Evolutionary conservation across 1,140 invertebrate genomes (phyloP), one percentile per base, ranked within the genome.

Genomic region (Drosophila bocqueti): DNA sequence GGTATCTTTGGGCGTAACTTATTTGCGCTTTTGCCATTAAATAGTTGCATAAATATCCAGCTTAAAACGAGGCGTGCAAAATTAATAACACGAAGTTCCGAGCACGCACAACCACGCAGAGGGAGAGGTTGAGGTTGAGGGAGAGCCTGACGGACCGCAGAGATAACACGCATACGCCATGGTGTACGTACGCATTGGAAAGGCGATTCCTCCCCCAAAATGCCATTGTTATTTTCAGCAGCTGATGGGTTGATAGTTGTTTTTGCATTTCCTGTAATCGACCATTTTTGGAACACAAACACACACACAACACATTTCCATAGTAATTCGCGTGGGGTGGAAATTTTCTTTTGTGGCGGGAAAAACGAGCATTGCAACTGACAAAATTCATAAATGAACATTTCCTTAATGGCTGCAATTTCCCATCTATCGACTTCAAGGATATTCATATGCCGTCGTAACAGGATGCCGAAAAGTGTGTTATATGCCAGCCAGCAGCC

Each of bases 151-250:
- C 60, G 54, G 71, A 76, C 69, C 76, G 49, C 76, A 81, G 59
- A 84, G 68, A 84, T 81, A 84, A 60, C 63, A 90, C 85, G 85
- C 81, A 89, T 87, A 90, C 74, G 85, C 77, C 74, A 11, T 73
- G 81, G 69, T 81, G 69, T 69, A 72, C 73, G 66, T 72, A 75
- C 68, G 73, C 52, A 59, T 24, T 6, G n/a, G 26, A 21, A 21
- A 31, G 38, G 34, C 50, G 3, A 11, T 6, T 15, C 2, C n/a
- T 1, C 9, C 21, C 15, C 2, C 10, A 47, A 24, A 16, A 24
- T 36, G 1, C 36, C 45, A 73, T 73, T 73, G 68, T 73, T 52
- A 73, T 52, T 74, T 74, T 24, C 29, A 31, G 40, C 40, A 24
- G 16, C 58, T 55, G 34, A 60, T 80, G 49, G 9, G 4, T 21